Base-by-base conservation (phyloP, 2,797 vertebrate species). In the Cuculus canorus region DNA sequence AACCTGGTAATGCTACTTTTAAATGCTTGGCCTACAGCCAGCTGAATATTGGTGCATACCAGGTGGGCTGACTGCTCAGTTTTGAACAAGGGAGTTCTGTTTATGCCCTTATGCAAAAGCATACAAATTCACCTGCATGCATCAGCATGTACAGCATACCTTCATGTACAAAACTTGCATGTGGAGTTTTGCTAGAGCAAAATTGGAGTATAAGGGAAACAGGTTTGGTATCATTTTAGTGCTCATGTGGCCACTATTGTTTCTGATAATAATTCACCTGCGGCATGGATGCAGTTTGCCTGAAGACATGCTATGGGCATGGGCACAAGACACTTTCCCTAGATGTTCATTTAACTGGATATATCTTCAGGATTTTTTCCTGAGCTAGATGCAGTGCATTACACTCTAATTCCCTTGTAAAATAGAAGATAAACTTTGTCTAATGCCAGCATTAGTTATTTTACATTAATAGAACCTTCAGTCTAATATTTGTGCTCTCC, bases 401-500 rank as follows among this genome's bases (percentile, higher is more conserved):
- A 78, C 27, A 45, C 57, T 88, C 43, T 60, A 89, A 87, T 93
- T 77, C 70, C 37, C 32, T 82, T 54, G 32, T 69, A 90, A 95
- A 90, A 88, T 32, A 60, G 78, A 76, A 91, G 54, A 79, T 71
- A 85, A 83, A 88, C 82, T 83, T 69, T 85, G 11, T 45, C 37
- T 88, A 75, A 91, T 91, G 47, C 43, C 39, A 65, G 13, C 45
- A 54, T 92, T 88, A 81, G 68, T 92, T 5, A 88, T 73, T 90
- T 91, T 78, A 24, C 86, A 83, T 92, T 86, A 93, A 85, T 69
- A 89, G 82, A 91, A 84, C 70, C 63, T 93, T 92, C 88, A 88
- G 17, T 87, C 39, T 93, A 87, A 71, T 93, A 93, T 94, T 94
- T 96, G 95, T 91, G 66, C 70, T 88, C 71, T 91, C 85, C 70